Evolutionary conservation across 2,888 invertebrate species (phyloP).

Genomic region (Sympetrum striolatum): DNA sequence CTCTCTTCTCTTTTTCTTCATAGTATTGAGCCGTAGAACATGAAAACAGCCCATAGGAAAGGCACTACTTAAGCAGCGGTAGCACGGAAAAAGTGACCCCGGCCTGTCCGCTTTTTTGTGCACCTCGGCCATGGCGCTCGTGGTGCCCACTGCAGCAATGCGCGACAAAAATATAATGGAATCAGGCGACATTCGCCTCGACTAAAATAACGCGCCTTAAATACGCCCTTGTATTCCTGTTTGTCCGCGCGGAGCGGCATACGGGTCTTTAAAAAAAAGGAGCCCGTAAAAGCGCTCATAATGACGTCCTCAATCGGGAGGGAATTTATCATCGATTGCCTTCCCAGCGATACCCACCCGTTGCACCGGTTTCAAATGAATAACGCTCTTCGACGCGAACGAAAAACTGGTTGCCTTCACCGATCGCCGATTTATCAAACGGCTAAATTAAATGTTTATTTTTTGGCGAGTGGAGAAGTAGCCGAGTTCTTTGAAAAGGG

Average conservation of each 20-base stretch:
- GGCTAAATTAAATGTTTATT: constrained; percentile 42
- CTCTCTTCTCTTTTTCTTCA: too few species aligned
- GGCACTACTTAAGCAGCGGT: too few species aligned
- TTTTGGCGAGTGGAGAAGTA: constrained; percentile 7
- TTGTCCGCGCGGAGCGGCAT: not conserved
- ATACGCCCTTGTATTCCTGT: not conserved
- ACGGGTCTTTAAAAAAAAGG: not conserved
- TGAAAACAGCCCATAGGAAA: too few species aligned
- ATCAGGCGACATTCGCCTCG: not conserved
- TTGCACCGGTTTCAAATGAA: constrained; percentile 25
- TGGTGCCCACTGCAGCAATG: not conserved
- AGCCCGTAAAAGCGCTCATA: not conserved
- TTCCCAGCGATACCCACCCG: not conserved
- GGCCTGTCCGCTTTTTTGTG: too few species aligned
- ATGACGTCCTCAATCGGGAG: constrained; percentile 35
- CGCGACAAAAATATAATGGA: not conserved
- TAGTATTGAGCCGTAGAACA: too few species aligned
- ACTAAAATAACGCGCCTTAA: not conserved
- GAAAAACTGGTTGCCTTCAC: not conserved
- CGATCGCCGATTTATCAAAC: constrained; percentile 40
- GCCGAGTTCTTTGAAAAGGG: not conserved
- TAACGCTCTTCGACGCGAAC: not conserved
- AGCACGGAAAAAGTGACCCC: too few species aligned
- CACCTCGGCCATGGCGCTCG: not conserved
- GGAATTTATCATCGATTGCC: constrained; percentile 25